Evolutionary conservation across 1,140 invertebrate species (phyloP).

Genomic region (Temnothorax curvispinosus): DNA sequence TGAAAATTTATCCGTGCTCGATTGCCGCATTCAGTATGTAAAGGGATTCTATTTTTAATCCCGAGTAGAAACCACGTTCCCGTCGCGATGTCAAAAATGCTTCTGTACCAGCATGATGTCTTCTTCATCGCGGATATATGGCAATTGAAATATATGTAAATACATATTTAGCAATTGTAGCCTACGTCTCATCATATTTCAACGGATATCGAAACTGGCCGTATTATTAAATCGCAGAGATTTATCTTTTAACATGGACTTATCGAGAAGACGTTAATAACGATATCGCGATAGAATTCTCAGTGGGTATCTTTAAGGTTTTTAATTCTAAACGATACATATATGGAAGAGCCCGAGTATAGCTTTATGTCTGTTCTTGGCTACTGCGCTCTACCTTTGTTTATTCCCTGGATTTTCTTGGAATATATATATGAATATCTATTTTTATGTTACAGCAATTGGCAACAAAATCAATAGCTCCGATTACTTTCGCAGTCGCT

Average conservation of each 20-base stretch:
- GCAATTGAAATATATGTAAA: background rate
- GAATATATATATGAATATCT: constrained; percentile 26
- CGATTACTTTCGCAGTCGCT: background rate
- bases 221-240: background rate
- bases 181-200: background rate
- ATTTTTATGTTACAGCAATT: background rate
- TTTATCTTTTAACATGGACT: background rate
- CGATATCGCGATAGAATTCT: background rate
- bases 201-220: background rate
- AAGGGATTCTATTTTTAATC: constrained; percentile 33
- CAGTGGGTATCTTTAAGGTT: background rate
- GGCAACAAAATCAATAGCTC: background rate
- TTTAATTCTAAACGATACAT: background rate
- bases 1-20: constrained; percentile 61
- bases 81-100: background rate
- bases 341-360: background rate
- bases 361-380: constrained; percentile 25
- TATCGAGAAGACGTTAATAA: background rate
- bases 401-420: constrained; percentile 13
- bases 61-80: background rate
- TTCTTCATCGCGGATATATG: background rate
- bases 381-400: background rate
- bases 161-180: background rate
- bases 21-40: constrained; percentile 14
- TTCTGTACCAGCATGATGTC: background rate